Conservation (phyloP, 2,888 invertebrate species). For the Megastigmus dorsalis region DNA sequence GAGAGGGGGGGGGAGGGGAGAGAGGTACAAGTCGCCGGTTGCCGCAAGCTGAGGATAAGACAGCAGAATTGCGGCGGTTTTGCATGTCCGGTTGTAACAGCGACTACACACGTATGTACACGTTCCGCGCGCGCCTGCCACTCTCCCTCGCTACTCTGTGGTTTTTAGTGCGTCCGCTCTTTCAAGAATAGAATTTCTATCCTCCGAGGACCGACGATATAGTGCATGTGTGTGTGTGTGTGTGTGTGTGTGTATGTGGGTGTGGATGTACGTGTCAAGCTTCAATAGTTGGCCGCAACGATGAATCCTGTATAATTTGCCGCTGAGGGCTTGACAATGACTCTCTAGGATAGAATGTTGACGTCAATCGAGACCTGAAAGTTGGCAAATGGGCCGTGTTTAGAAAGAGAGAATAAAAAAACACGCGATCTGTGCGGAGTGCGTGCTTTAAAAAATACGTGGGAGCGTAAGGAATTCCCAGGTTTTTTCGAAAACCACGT, state of each 20-base stretch:
- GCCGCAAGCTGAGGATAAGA: constrained; percentile 26
- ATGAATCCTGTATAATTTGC: constrained; percentile 13
- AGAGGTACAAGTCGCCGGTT: constrained; percentile 4
- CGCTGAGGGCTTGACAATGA: constrained; percentile 21
- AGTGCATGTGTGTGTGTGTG: no score
- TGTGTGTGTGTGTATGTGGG: no score
- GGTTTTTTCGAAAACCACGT: constrained; percentile 5
- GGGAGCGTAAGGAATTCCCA: constrained; percentile 34
- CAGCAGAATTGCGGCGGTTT: constrained; percentile 55
- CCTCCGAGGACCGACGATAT: no score
- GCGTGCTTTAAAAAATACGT: no score
- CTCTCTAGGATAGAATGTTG: constrained; percentile 24
- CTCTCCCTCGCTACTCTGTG: constrained; percentile 59
- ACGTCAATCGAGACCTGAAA: constrained; percentile 39
- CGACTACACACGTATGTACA: no score
- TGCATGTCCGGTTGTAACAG: constrained; percentile 60
- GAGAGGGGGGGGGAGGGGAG: neutral
- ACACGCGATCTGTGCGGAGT: constrained; percentile 3
- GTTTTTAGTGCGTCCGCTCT: constrained; percentile 63
- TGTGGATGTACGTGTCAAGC: neutral
- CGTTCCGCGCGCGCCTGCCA: constrained; percentile 21
- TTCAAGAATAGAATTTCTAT: constrained; percentile 52
- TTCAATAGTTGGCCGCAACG: neutral
- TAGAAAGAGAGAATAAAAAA: neutral
- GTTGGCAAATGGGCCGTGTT: neutral